Evolutionary conservation across 2,113 vertebrate species (phyloP), one percentile per base, ranked within the genome.

Genomic region (Lagopus muta): DNA sequence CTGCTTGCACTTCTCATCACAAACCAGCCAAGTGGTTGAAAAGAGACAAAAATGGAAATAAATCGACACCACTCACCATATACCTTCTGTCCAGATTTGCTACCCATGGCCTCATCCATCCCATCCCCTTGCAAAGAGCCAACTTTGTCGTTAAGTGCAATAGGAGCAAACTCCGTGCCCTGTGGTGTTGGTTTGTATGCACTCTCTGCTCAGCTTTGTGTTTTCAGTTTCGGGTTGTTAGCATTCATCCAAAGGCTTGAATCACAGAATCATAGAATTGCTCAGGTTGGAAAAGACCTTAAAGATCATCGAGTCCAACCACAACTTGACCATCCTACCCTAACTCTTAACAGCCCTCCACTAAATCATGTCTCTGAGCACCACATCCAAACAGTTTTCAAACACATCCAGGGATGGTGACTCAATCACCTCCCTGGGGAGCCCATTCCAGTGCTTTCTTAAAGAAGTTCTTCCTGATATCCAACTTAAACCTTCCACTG

Each of bases 171-270:
- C 40, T 6, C 1, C 0, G 11, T 36, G 50, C 30, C 38, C 60
- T 0, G 0, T 1, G 28, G 24, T 16, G 16, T 50, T 70, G 81
- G 8, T 47, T 40, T 21, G 8, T 2, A 0, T 9, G 0, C 9
- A 17, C 60, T 80, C 17, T 17, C 50, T 10, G 45, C 67, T 77
- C 1, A 1, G 14, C 2, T 16, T 11, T 43, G 6, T 24, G 0
- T 57, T 85, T 85, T 11, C 75, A 12, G 8, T 76, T 58, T 16
- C 58, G 58, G 50, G 4, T 48, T 13, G 2, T 36, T 58, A 10
- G 1, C 24, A 14, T 71, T 72, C 82, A 22, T 18, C 43, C 57
- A 4, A 52, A 22, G 32, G 13, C 48, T 50, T 50, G 11, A 24
- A 50, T 50, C 48, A 50, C 21, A 22, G 3, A 50, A 50, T 50